Evolutionary conservation across 2,888 invertebrate genomes (phyloP).

Genomic region (Euproctis similis): DNA sequence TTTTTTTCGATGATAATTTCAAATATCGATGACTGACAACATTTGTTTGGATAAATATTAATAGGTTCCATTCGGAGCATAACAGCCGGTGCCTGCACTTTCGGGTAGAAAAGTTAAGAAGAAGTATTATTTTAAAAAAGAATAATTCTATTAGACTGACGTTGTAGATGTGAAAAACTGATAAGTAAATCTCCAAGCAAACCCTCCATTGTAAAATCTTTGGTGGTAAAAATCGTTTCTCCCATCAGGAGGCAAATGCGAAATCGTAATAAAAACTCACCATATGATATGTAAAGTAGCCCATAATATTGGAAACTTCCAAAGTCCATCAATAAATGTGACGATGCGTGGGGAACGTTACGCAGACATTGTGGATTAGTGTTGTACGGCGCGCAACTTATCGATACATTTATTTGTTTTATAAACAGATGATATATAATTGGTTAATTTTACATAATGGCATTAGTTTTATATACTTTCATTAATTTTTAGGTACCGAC

Average conservation of each 20-base stretch:
- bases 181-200: constrained; percentile 25
- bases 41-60: no score
- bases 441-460: no score
- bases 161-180: constrained; percentile 11
- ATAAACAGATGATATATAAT: no score
- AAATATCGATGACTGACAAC: no score
- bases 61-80: no score
- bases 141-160: background rate
- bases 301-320: constrained; percentile 75
- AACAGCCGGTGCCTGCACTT: no score
- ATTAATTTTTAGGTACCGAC: no score
- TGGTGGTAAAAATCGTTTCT: constrained; percentile 43
- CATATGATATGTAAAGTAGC: constrained; percentile 71
- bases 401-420: no score
- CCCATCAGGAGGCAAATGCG: constrained; percentile 74
- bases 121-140: constrained; percentile 1
- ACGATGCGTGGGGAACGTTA: constrained; percentile 58
- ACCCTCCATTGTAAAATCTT: constrained; percentile 24
- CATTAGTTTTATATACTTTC: no score
- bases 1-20: no score
- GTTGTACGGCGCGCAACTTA: no score
- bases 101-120: no score
- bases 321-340: constrained; percentile 75
- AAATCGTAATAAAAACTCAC: constrained; percentile 75
- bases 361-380: constrained; percentile 32